phyloP scores from a whole-genome alignment of 2,113 vertebrate species.

The Hyperopisus bebe region DNA sequence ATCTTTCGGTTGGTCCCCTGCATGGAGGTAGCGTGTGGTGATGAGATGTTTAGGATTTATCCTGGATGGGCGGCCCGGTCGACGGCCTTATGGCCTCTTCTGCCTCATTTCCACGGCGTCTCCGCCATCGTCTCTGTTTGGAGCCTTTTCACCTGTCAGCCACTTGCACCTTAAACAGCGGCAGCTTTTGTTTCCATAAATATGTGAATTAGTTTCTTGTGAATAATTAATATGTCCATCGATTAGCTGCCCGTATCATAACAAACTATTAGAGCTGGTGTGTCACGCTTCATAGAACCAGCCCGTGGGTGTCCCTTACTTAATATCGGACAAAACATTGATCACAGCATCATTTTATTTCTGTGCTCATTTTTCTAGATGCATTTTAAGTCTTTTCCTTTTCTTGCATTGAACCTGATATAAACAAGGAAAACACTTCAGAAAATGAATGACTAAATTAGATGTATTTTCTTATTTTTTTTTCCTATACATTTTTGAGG shows the following conservation, averaged over 20 bases:
- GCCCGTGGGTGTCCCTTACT: slow-evolving; percentile 35
- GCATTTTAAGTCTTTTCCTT: background rate
- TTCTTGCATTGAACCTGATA: background rate
- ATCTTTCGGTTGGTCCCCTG: background rate
- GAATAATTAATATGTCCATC: slow-evolving; percentile 71
- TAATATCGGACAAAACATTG: slow-evolving; percentile 45
- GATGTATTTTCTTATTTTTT: background rate
- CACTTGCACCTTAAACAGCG: slow-evolving; percentile 55
- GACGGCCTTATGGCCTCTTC: slow-evolving; percentile 30
- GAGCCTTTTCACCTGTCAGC: slow-evolving; percentile 32
- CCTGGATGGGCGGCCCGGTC: background rate
- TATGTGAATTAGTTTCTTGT: slow-evolving; percentile 65
- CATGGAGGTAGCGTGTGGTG: background rate
- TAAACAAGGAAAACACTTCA: background rate
- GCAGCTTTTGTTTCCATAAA: slow-evolving; percentile 66
- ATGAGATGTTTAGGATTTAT: slow-evolving; percentile 8
- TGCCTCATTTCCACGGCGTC: slow-evolving; percentile 38
- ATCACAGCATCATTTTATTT: slow-evolving; percentile 30
- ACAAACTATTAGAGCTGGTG: slow-evolving; percentile 44
- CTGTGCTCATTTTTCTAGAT: slow-evolving; percentile 38
- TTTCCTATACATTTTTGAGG: background rate
- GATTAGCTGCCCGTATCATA: slow-evolving; percentile 66
- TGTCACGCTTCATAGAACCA: slow-evolving; percentile 45
- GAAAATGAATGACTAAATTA: background rate
- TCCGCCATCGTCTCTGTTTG: background rate